phyloP scores from a whole-genome alignment of 2,888 invertebrate species.

The Dichetophora obliterata region DNA sequence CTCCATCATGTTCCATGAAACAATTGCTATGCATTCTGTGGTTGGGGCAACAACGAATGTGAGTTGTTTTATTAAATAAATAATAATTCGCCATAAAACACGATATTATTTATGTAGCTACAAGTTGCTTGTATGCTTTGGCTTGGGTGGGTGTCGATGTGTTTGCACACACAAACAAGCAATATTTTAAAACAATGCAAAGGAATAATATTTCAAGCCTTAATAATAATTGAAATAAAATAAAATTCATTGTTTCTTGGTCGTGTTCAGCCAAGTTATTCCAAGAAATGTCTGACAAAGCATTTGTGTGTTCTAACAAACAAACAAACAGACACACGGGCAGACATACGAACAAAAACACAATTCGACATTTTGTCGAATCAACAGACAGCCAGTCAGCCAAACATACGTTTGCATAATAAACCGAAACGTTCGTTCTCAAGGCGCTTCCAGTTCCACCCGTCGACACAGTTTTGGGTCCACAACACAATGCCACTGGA shows the following conservation, averaged over 20 bases:
- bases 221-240: constrained; percentile 28
- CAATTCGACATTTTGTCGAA: background rate
- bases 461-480: background rate
- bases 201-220: constrained; percentile 27
- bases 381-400: background rate
- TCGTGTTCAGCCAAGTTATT: constrained; percentile 19
- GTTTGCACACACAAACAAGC: background rate
- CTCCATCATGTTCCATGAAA: background rate
- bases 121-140: background rate
- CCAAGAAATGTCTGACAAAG: constrained; percentile 33
- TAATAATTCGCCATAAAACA: constrained; percentile 28
- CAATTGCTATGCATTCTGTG: background rate
- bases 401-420: background rate
- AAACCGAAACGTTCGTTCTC: background rate
- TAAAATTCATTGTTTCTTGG: constrained; percentile 29
- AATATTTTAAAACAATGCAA: constrained; percentile 29
- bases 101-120: constrained; percentile 24
- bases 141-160: background rate
- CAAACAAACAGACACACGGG: background rate
- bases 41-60: background rate
- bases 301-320: constrained; percentile 30
- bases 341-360: background rate
- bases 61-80: constrained; percentile 29
- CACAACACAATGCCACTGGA: background rate
- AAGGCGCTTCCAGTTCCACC: constrained; percentile 27